Percentiles rank a stretch among this genome's conserved stretches.
Conservation (phyloP, 1,140 invertebrate species). For the Telenomus remus region DNA sequence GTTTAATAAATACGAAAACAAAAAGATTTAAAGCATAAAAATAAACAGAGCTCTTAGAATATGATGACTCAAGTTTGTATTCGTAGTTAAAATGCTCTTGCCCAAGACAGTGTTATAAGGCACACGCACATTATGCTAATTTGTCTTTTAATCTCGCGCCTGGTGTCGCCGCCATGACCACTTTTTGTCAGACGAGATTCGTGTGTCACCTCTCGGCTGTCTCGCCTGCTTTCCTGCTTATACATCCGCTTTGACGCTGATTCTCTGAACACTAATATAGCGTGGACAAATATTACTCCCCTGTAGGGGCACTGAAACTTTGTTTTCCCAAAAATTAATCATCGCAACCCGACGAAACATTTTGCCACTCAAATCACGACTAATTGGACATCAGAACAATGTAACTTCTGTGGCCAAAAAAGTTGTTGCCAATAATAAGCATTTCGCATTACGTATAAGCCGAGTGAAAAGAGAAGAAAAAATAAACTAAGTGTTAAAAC, state of each 20-base stretch:
- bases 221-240: slow-evolving; percentile 39
- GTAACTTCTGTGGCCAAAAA: slow-evolving; percentile 16
- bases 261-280: slow-evolving; percentile 52
- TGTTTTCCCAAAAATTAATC: slow-evolving; percentile 49
- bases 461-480: slow-evolving; percentile 22
- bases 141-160: slow-evolving; percentile 59
- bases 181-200: slow-evolving; percentile 58
- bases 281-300: slow-evolving; percentile 38
- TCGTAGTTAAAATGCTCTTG: slow-evolving; percentile 42
- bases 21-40: slow-evolving; percentile 1
- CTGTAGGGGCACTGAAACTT: slow-evolving; percentile 8
- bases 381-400: background rate
- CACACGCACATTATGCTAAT: slow-evolving; percentile 58
- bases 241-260: slow-evolving; percentile 47
- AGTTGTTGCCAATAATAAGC: slow-evolving; percentile 40
- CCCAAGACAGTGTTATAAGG: slow-evolving; percentile 42
- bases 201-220: slow-evolving; percentile 39
- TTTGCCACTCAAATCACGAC: slow-evolving; percentile 13
- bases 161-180: slow-evolving; percentile 53
- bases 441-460: slow-evolving; percentile 41
- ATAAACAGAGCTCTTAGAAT: slow-evolving; percentile 39
- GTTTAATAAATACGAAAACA: slow-evolving; percentile 2
- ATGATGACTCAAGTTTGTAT: slow-evolving; percentile 24
- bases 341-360: background rate
- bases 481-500: slow-evolving; percentile 50